phyloP scores from a whole-genome alignment of 2,888 invertebrate genomes.

The Tinea pellionella region DNA sequence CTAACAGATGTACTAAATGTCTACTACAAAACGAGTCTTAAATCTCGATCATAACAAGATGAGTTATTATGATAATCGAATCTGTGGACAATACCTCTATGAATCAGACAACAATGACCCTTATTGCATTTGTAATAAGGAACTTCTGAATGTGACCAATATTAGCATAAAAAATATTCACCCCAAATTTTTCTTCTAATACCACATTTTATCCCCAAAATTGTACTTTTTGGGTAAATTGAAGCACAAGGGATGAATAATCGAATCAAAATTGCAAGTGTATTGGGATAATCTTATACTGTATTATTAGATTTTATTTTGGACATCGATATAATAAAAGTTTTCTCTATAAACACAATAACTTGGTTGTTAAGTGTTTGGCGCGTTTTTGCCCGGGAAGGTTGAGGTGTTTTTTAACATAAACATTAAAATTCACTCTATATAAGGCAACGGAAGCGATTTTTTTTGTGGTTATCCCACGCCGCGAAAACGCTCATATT shows the following conservation, averaged over 20 bases:
- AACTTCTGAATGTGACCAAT: background rate
- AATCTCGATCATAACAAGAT: slow-evolving; percentile 23
- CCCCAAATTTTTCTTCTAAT: slow-evolving; percentile 43
- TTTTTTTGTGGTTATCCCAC: no score
- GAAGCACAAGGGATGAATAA: slow-evolving; percentile 52
- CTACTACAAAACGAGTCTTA: slow-evolving; percentile 15
- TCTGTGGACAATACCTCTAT: slow-evolving; percentile 22
- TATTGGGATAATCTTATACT: slow-evolving; percentile 32
- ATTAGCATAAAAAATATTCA: slow-evolving; percentile 36
- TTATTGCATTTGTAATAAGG: background rate
- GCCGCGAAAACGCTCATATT: no score
- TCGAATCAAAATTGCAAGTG: slow-evolving; percentile 36
- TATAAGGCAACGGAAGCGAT: no score
- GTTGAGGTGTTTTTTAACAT: no score
- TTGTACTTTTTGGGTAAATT: slow-evolving; percentile 44
- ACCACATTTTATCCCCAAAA: slow-evolving; percentile 38
- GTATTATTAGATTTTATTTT: background rate
- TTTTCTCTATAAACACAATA: no score
- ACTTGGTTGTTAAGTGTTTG: no score
- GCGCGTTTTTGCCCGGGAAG: no score
- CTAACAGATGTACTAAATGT: slow-evolving; percentile 16
- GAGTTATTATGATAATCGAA: slow-evolving; percentile 41
- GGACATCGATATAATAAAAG: no score
- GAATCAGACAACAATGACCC: background rate
- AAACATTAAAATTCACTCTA: no score